Evolutionary conservation across 2,888 invertebrate species (phyloP), one percentile per base, ranked within the genome.

Genomic region (Zaprionus obscuricornis): DNA sequence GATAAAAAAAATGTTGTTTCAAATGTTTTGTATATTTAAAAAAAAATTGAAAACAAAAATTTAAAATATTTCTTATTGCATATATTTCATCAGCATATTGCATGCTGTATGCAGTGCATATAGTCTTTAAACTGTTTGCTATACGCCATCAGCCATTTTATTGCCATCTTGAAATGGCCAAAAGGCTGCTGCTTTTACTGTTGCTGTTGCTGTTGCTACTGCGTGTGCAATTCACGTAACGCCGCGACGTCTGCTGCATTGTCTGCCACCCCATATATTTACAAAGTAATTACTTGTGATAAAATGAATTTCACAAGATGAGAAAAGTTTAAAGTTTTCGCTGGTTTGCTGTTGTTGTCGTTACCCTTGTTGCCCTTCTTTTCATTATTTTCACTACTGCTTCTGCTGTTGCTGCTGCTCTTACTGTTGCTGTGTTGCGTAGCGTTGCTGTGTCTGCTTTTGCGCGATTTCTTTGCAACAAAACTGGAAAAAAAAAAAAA

Each of bases 251-350:
- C 45, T 72, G 75, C 71, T 84, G 81, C 75, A 75, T 45, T 67
- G 70, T 77, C 72, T 63, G 50, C 54, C 52, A 57, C 59, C 62
- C 73, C 66, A 79, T 70, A 74, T 85, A 82, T 86, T 86, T 87
- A 85, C 87, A 85, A 85, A 85, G 87, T 87, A 87, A 87, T 85
- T 85, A 87, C 81, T 85, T 85, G 85, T 82, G 87, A 86, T 87
- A 85, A 85, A 86, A 85, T 79, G 79, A 82, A 85, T 82, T 87
- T 86, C 83, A 72, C 76, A 73, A 87, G 85, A 85, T 85, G 85
- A 87, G 85, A 85, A 85, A 82, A 85, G 81, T 82, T 82, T 84
- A 82, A 81, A 85, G 84, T 82, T 84, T 85, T 74, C 67, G 47
- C 49, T 71, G 37, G n/a, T 13, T 20, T 45, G 22, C 42, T 42